These are phyloP conservation scores for Trematocara unimaculatum DNA, from an alignment of 2,113 vertebrate species.

Conservation along the genomic window DNA sequence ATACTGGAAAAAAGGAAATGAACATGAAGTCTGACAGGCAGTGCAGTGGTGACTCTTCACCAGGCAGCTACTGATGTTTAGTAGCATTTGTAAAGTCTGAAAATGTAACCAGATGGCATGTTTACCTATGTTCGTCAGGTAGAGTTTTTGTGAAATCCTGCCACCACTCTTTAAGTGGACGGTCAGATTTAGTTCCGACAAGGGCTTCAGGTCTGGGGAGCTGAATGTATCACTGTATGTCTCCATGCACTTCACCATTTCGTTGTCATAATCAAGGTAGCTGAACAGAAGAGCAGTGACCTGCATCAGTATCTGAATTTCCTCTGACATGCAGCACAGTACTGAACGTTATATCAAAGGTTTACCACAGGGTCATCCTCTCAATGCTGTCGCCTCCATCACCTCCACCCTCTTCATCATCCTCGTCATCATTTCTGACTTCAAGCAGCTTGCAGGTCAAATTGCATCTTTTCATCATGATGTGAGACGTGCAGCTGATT, in stretches of 20 bases:
- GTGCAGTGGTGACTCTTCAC: not conserved
- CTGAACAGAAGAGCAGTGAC: not conserved
- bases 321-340: not conserved
- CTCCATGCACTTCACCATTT: not conserved
- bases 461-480: not conserved
- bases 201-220: rapidly evolving
- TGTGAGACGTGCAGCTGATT: conserved; percentile 43
- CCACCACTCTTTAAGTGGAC: not conserved
- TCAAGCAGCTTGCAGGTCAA: conserved; percentile 40
- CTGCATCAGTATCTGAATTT: not conserved
- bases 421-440: not conserved
- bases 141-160: not conserved
- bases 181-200: rapidly evolving
- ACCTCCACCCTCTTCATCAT: not conserved
- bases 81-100: not conserved
- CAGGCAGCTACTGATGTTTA: not conserved
- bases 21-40: not conserved
- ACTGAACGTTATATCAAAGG: rapidly evolving
- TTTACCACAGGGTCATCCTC: conserved; percentile 55
- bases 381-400: not conserved
- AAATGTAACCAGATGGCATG: not conserved
- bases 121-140: conserved; percentile 42
- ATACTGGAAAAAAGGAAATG: not conserved
- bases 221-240: not conserved
- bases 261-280: not conserved